phyloP scores from a whole-genome alignment of 2,113 vertebrate species.

The Aepyceros melampus region DNA sequence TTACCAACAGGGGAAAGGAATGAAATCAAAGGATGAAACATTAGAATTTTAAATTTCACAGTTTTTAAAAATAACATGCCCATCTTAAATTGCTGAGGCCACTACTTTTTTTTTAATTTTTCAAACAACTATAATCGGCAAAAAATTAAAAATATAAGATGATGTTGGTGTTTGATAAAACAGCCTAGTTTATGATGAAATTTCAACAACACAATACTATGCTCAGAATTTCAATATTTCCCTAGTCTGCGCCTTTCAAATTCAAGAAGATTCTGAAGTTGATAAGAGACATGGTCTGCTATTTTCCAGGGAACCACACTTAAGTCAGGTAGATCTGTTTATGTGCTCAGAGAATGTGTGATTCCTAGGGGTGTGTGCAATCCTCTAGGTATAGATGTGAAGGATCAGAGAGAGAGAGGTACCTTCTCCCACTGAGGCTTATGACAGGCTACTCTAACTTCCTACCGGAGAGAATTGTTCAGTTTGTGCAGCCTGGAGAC shows the following conservation, averaged over 20 bases:
- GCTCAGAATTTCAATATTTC: conserved; percentile 20
- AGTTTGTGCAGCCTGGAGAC: not conserved
- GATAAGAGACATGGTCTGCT: not conserved
- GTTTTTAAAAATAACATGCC: not conserved
- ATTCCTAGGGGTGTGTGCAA: not conserved
- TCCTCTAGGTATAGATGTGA: not conserved
- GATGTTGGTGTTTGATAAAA: not conserved
- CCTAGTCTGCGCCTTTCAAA: not conserved
- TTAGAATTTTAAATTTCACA: not conserved
- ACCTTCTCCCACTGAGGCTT: conserved; percentile 1
- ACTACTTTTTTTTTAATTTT: not conserved
- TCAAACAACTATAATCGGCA: not conserved
- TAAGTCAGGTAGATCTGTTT: conserved; percentile 1
- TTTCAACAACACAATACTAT: not conserved
- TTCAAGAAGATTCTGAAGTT: conserved; percentile 10
- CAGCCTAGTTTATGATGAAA: not conserved
- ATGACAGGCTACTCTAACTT: conserved; percentile 43
- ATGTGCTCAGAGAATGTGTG: not conserved
- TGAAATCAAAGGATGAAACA: not conserved
- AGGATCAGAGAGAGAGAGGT: not conserved
- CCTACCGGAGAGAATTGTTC: conserved; percentile 34
- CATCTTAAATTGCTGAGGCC: not conserved
- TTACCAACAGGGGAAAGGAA: not conserved
- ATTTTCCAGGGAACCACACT: not conserved
- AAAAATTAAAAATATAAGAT: not conserved